phyloP scores from a whole-genome alignment of 2,113 vertebrate species.

The Gavialis gangeticus region DNA sequence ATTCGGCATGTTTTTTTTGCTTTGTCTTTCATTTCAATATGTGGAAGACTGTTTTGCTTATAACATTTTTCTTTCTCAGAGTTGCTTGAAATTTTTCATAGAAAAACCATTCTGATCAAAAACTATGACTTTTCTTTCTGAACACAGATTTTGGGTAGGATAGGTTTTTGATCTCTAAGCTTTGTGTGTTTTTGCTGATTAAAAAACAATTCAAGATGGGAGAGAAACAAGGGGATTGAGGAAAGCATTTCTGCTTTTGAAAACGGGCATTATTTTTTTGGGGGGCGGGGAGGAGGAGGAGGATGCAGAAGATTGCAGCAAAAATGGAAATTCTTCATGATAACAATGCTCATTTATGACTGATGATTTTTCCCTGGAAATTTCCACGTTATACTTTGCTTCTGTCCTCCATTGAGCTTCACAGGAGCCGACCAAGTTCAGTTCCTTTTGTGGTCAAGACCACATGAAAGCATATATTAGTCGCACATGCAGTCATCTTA shows the following conservation, averaged over 20 bases:
- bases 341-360: neutral
- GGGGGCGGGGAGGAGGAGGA: neutral
- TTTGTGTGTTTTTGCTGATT: neutral
- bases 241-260: neutral
- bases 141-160: neutral
- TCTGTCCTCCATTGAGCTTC: neutral
- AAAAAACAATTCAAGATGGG: neutral
- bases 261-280: neutral
- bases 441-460: neutral
- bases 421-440: neutral
- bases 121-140: neutral
- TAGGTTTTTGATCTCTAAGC: neutral
- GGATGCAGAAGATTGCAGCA: neutral
- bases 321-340: neutral
- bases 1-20: neutral
- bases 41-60: neutral
- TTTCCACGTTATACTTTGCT: neutral
- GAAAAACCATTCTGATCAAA: neutral
- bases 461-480: constrained; percentile 37
- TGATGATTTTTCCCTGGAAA: neutral
- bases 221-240: neutral
- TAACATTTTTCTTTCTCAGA: neutral
- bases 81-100: neutral
- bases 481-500: neutral
- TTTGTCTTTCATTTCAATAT: neutral